phyloP scores from a whole-genome alignment of 2,888 invertebrate genomes.

The Watsonalla cultraria region DNA sequence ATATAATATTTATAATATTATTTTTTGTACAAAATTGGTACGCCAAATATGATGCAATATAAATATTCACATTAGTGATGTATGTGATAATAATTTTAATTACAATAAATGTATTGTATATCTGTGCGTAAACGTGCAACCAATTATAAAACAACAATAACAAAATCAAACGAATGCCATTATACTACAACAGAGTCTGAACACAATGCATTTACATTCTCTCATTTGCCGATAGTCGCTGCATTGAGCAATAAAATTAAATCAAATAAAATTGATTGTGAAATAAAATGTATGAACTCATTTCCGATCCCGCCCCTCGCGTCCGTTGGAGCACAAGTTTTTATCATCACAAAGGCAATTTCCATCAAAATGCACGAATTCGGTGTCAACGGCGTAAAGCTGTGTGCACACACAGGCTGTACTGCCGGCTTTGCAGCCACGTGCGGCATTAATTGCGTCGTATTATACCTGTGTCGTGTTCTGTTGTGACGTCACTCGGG shows the following conservation, averaged over 20 bases:
- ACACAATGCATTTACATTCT: conserved; percentile 22
- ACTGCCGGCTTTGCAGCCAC: background rate
- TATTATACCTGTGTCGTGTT: background rate
- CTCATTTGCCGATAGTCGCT: conserved; percentile 30
- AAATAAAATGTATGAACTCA: conserved; percentile 63
- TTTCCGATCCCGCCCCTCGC: conserved; percentile 51
- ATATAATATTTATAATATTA: no score
- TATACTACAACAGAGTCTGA: conserved; percentile 6
- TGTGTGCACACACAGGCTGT: conserved; percentile 16
- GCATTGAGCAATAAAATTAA: conserved; percentile 55
- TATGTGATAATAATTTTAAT: no score
- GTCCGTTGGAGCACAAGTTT: conserved; percentile 47
- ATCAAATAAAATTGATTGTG: conserved; percentile 59
- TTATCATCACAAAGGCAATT: conserved; percentile 65
- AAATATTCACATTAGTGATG: no score
- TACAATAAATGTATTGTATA: no score
- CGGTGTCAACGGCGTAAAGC: conserved; percentile 41
- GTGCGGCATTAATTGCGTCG: background rate
- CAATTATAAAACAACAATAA: background rate
- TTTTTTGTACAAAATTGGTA: no score
- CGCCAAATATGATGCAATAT: no score
- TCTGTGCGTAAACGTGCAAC: background rate
- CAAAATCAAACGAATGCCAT: background rate
- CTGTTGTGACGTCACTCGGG: background rate
- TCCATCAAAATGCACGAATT: conserved; percentile 66